Conservation (phyloP, 2,113 vertebrate genomes). For the Garra rufa region DNA sequence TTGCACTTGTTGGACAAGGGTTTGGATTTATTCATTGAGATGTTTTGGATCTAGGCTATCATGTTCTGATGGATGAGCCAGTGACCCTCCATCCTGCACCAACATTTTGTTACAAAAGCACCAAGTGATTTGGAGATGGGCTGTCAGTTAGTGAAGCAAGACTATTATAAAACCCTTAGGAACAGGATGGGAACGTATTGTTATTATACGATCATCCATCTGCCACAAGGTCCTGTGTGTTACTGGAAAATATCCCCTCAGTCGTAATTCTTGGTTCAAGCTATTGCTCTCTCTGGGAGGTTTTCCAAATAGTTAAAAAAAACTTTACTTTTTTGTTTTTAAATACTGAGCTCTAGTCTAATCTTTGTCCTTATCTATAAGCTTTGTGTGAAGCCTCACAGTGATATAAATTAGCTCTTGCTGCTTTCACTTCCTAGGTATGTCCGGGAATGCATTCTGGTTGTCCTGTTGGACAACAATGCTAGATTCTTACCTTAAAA, state of each 20-base stretch:
- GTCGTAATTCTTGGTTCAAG: not conserved
- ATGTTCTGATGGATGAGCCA: slow-evolving; percentile 25
- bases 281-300: not conserved
- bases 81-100: not conserved
- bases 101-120: slow-evolving; percentile 29
- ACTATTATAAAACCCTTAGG: not conserved
- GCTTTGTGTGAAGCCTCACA: not conserved
- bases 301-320: not conserved
- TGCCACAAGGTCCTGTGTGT: not conserved
- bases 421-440: not conserved
- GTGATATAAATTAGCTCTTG: slow-evolving; percentile 12
- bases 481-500: slow-evolving; percentile 12
- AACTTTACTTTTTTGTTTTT: not conserved
- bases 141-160: not conserved
- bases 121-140: slow-evolving; percentile 29
- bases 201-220: slow-evolving; percentile 27
- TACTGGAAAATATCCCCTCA: not conserved
- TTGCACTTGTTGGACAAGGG: slow-evolving; percentile 16
- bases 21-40: slow-evolving; percentile 46
- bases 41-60: slow-evolving; percentile 40
- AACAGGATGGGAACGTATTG: slow-evolving; percentile 3
- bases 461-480: not conserved
- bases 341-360: not conserved
- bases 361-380: not conserved
- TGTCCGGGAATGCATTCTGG: not conserved